Percentiles rank a stretch among this genome's conserved stretches.
phyloP scores from a whole-genome alignment of 2,888 invertebrate species.

The Acronicta alni region DNA sequence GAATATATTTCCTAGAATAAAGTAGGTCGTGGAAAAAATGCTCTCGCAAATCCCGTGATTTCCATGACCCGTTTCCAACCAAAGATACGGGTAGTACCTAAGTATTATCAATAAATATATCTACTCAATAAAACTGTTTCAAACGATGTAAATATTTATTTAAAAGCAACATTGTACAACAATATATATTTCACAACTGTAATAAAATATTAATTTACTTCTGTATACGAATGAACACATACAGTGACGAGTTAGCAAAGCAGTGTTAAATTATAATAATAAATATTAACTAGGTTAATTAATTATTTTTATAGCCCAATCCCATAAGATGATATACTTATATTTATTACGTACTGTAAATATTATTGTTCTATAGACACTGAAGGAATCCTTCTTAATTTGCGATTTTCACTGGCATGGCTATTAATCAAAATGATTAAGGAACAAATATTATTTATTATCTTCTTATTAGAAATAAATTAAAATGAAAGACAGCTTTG shows the following conservation, averaged over 20 bases:
- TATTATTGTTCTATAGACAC: conserved; percentile 25
- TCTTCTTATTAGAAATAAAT: no score
- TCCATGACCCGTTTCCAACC: no score
- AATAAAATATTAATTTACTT: conserved; percentile 47
- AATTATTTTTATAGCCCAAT: conserved; percentile 4
- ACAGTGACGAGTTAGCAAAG: conserved; percentile 37
- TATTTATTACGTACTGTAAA: conserved; percentile 2
- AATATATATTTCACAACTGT: conserved; percentile 56
- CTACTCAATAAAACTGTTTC: conserved; percentile 22
- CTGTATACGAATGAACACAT: conserved; percentile 50
- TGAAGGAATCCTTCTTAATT: conserved; percentile 13
- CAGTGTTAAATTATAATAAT: conserved; percentile 12
- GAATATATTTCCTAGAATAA: no score
- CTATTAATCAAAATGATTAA: conserved; percentile 5
- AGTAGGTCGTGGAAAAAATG: no score
- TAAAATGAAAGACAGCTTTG: no score
- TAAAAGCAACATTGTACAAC: conserved; percentile 59
- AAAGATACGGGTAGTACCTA: not conserved
- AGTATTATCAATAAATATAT: no score
- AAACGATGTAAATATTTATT: conserved; percentile 56
- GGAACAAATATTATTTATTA: not conserved
- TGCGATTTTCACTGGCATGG: conserved; percentile 8
- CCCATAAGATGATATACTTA: not conserved
- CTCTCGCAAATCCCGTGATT: not conserved
- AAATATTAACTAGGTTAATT: no score